Evolutionary conservation across 2,888 invertebrate genomes (phyloP), one percentile per base, ranked within the genome.

Genomic region (Sycophila texana): DNA sequence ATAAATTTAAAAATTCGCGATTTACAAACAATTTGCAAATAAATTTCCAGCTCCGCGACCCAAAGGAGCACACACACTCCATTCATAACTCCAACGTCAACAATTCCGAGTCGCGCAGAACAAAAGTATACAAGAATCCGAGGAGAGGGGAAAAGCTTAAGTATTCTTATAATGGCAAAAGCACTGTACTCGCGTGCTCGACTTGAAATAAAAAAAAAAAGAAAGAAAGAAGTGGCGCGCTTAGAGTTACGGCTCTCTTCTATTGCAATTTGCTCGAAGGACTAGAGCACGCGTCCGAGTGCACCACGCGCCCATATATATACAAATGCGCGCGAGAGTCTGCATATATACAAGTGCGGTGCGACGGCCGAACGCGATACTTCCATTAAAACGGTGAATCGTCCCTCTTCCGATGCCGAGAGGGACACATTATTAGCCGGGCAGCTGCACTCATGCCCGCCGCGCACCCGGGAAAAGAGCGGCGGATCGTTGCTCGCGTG

Each of bases 381-480:
- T 81, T 81, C 82, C 79, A 83, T 83, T 82, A 80, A 77, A 83
- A 81, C 79, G 81, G 82, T 82, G 79, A 81, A 83, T 82, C 81
- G 77, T 71, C 65, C 26, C 67, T 51, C 47, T 75, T 61, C 39
- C 13, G 51, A 58, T n/a, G 57, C 47, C 51, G 51, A 63, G 20
- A 73, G 47, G 73, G 68, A 78, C 73, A 78, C 73, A 26, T 66
- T 74, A 72, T 73, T 73, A 77, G 67, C 57, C 26, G n/a, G 72
- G 26, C 13, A 30, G 16, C 14, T 30, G 55, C 57, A 30, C 18
- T 30, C 4, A 1, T 53, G 10, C 22, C 10, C 4, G 30, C 10
- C 4, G 30, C 47, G 26, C 26, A 3, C 47, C 4, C n/a, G 16
- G 18, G n/a, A 30, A 55, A 30, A 22, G 7, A 4, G 55, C 39